phyloP scores from a whole-genome alignment of 2,797 vertebrate genomes.

The Thalassophryne amazonica region DNA sequence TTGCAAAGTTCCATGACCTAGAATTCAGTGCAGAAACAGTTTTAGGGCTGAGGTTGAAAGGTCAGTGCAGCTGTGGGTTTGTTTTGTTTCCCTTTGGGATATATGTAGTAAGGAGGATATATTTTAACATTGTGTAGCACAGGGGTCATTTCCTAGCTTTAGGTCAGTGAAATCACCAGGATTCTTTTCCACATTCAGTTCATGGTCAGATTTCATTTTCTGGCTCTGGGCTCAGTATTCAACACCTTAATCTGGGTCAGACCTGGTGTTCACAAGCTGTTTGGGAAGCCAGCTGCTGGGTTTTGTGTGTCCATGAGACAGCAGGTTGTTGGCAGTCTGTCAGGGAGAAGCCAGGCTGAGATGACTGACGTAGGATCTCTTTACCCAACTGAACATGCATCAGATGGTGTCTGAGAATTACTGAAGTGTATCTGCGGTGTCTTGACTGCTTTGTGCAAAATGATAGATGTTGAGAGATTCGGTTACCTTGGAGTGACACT shows the following conservation, averaged over 20 bases:
- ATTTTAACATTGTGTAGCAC: slow-evolving; percentile 17
- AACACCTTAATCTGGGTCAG: slow-evolving; percentile 21
- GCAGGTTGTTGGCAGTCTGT: slow-evolving; percentile 48
- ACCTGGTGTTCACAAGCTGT: slow-evolving; percentile 19
- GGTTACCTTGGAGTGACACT: no score
- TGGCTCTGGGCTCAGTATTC: slow-evolving; percentile 26
- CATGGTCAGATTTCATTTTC: slow-evolving; percentile 37
- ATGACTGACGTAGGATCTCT: slow-evolving; percentile 38
- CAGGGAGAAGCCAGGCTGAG: slow-evolving; percentile 25
- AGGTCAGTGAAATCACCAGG: slow-evolving; percentile 41
- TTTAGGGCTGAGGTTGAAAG: no score
- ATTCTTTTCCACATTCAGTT: slow-evolving; percentile 35
- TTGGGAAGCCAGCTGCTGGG: slow-evolving; percentile 64
- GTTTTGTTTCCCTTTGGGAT: slow-evolving; percentile 10
- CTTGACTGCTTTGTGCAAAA: slow-evolving; percentile 17
- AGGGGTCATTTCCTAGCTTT: slow-evolving; percentile 40
- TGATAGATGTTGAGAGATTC: slow-evolving; percentile 12
- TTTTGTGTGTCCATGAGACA: slow-evolving; percentile 63
- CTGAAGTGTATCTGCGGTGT: no score
- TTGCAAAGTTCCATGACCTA: no score
- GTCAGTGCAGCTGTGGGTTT: not conserved
- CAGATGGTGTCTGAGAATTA: no score
- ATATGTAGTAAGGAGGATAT: slow-evolving; percentile 12
- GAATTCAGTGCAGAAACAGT: no score
- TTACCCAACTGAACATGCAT: slow-evolving; percentile 12